These are phyloP conservation scores for Autographa pulchrina DNA, from an alignment of 2,888 invertebrate genomes.

Conservation along the genomic window DNA sequence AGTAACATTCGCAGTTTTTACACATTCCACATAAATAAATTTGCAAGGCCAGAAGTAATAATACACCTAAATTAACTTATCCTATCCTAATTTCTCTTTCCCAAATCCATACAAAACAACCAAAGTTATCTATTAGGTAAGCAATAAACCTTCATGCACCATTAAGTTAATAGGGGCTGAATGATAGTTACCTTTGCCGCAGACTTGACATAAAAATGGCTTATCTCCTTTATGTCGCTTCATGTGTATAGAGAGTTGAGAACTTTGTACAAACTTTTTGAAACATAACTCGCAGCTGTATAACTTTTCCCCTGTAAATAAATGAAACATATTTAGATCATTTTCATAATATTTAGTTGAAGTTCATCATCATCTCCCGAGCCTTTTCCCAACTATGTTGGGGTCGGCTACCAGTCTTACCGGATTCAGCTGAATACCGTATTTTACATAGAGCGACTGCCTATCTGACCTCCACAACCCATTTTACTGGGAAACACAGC, in stretches of 20 bases:
- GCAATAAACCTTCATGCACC: background rate
- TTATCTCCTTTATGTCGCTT: conserved; percentile 85
- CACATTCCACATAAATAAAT: too few species aligned
- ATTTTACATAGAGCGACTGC: too few species aligned
- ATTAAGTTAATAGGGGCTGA: conserved; percentile 1
- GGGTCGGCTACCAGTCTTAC: too few species aligned
- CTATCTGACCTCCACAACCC: too few species aligned
- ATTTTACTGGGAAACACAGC: too few species aligned
- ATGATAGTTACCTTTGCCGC: conserved; percentile 79
- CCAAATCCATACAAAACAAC: background rate
- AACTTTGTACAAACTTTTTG: conserved; percentile 83
- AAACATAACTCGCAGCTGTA: conserved; percentile 83
- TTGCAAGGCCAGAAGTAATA: background rate
- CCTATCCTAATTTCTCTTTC: background rate
- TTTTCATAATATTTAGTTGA: too few species aligned
- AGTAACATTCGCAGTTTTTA: too few species aligned
- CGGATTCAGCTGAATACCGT: too few species aligned
- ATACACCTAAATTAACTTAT: background rate
- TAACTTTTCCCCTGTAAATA: conserved; percentile 78
- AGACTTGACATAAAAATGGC: conserved; percentile 82
- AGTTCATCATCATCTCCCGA: too few species aligned
- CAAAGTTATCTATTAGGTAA: background rate
- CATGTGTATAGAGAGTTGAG: conserved; percentile 83
- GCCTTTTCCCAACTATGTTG: too few species aligned
- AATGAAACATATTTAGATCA: background rate